A percentile compares a stretch with the other conserved stretches of the same genome.
These are phyloP conservation scores for Brachyalestes nurse DNA, from an alignment of 2,797 vertebrate species.

Conservation along the genomic window DNA sequence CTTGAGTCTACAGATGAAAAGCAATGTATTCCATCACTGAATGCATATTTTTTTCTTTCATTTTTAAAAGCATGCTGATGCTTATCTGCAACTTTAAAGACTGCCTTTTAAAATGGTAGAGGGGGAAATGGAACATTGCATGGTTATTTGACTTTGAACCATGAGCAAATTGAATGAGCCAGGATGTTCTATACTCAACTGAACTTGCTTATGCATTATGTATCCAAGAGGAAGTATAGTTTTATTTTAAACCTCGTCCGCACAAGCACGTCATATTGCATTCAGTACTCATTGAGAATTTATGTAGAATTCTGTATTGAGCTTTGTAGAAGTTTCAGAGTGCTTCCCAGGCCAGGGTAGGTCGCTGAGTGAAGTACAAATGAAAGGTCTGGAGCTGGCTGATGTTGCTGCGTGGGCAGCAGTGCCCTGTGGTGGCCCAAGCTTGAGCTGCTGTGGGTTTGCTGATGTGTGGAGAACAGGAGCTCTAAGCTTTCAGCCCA, in stretches of 20 bases:
- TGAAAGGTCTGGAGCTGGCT: slow-evolving; percentile 21
- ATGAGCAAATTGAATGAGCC: slow-evolving; percentile 47
- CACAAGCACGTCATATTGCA: slow-evolving; percentile 32
- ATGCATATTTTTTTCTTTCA: neutral
- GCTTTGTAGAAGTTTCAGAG: slow-evolving; percentile 26
- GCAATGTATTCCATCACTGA: neutral
- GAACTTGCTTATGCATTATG: slow-evolving; percentile 51
- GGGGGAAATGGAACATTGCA: neutral
- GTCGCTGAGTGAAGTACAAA: slow-evolving; percentile 22
- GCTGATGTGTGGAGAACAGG: slow-evolving; percentile 52
- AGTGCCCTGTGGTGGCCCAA: neutral
- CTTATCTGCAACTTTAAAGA: slow-evolving; percentile 30
- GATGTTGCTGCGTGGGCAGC: slow-evolving; percentile 27
- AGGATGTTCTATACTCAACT: slow-evolving; percentile 51
- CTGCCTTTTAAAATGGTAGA: neutral
- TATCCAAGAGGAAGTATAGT: slow-evolving; percentile 39
- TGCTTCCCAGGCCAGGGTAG: slow-evolving; percentile 14
- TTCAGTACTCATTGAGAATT: slow-evolving; percentile 39
- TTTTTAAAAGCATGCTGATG: slow-evolving; percentile 16
- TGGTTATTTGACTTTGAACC: slow-evolving; percentile 46
- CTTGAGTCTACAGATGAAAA: neutral
- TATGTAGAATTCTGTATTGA: slow-evolving; percentile 44
- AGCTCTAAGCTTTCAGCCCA: slow-evolving; percentile 61
- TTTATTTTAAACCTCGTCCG: slow-evolving; percentile 48
- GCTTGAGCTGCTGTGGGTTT: slow-evolving; percentile 26